phyloP scores from a whole-genome alignment of 64 coral and sea anemone genomes.

The Dendronephthya gigantea region DNA sequence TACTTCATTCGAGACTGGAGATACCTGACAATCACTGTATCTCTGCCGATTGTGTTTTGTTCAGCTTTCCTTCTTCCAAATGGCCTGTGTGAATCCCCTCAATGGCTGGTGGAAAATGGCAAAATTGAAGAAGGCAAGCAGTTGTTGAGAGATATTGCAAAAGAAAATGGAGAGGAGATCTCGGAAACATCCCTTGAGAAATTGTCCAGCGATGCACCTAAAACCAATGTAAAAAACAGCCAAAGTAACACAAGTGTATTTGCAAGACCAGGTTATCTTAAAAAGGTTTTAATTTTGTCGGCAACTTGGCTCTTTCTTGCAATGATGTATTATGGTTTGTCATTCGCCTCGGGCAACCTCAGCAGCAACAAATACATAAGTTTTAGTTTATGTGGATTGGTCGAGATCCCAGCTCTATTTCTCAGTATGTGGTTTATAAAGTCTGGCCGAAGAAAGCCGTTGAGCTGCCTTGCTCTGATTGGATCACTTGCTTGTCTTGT shows the following conservation, averaged over 20 bases:
- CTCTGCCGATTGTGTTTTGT: not conserved
- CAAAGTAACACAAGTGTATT: not conserved
- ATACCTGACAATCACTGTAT: not conserved
- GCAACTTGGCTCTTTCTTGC: not conserved
- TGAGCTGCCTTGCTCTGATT: not conserved
- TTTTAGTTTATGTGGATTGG: conserved; percentile 1
- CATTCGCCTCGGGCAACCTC: not conserved
- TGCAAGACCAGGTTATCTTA: not conserved
- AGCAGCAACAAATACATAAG: not conserved
- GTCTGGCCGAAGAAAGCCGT: not conserved
- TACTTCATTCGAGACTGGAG: not conserved
- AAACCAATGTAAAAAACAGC: not conserved
- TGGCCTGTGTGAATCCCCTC: not conserved
- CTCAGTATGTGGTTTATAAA: not conserved
- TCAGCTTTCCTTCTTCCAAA: not conserved
- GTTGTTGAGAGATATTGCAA: not conserved
- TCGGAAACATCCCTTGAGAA: not conserved
- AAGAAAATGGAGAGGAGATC: not conserved
- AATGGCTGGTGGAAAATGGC: not conserved
- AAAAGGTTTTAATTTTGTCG: not conserved
- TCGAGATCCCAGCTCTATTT: not conserved
- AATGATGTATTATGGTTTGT: conserved; percentile 2
- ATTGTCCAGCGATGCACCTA: not conserved
- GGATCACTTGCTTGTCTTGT: not conserved
- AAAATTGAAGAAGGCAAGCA: not conserved